Conservation (phyloP, 2,888 invertebrate species). For the Euproctis similis region DNA sequence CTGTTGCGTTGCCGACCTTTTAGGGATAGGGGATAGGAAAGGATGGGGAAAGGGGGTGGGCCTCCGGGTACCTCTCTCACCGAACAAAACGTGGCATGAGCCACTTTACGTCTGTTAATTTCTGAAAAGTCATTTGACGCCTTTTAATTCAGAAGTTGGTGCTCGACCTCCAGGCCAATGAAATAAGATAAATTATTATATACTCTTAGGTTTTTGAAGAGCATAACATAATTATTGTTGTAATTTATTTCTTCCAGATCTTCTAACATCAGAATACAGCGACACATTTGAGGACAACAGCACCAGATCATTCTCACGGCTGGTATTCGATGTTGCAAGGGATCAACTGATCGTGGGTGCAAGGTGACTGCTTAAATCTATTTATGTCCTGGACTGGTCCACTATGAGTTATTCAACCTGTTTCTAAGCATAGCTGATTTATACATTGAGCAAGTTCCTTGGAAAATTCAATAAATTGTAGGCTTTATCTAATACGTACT, state of each 20-base stretch:
- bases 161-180: too few relatives aligned
- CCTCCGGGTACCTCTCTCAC: too few relatives aligned
- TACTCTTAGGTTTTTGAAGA: too few relatives aligned
- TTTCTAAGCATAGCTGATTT: conserved; percentile 18
- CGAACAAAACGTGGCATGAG: too few relatives aligned
- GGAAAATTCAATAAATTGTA: conserved; percentile 5
- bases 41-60: too few relatives aligned
- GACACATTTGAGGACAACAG: conserved; percentile 83
- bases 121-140: too few relatives aligned
- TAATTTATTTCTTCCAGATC: conserved; percentile 33
- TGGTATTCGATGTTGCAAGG: conserved; percentile 90
- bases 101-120: too few relatives aligned
- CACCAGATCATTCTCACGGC: conserved; percentile 86
- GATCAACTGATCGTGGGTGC: conserved; percentile 93
- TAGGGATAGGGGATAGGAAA: too few relatives aligned
- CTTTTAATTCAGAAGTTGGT: too few relatives aligned
- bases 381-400: conserved; percentile 20
- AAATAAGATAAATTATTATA: too few relatives aligned
- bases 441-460: conserved; percentile 8
- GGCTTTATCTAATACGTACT: not conserved
- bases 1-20: too few relatives aligned
- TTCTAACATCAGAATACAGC: conserved; percentile 73
- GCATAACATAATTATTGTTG: not conserved
- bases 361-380: conserved; percentile 75
- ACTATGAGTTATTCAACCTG: conserved; percentile 18